A percentile compares a stretch with the other conserved stretches of the same genome.
Evolutionary conservation across 1,140 invertebrate species (phyloP).

Genomic region (Drosophila fuyamai): DNA sequence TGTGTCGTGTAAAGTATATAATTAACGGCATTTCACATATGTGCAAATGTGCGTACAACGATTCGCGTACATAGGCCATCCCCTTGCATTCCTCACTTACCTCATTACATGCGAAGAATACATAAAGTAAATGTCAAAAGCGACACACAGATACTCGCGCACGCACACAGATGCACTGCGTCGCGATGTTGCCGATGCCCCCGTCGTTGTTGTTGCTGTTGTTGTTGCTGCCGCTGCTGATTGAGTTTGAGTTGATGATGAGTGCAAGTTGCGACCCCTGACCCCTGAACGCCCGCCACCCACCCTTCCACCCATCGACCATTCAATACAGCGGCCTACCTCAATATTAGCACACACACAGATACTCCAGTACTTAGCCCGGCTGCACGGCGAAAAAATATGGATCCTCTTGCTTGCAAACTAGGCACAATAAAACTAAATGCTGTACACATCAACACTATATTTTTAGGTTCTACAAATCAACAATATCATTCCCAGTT

Average conservation of each 20-base stretch:
- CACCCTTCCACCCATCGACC: constrained; percentile 2
- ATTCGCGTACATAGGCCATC: constrained; percentile 64
- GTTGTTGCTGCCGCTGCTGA: constrained; percentile 57
- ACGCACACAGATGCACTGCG: constrained; percentile 15
- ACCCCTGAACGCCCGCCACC: constrained; percentile 6
- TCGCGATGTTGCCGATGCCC: constrained; percentile 40
- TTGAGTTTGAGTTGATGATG: constrained; percentile 80
- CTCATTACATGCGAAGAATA: constrained; percentile 76
- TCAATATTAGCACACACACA: constrained; percentile 70
- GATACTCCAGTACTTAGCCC: constrained; percentile 2
- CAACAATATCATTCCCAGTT: too few species aligned
- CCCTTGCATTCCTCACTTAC: constrained; percentile 14
- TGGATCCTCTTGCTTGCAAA: neutral
- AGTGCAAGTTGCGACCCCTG: constrained; percentile 67
- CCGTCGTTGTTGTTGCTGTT: constrained; percentile 16
- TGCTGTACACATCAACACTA: too few species aligned
- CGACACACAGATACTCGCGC: constrained; percentile 60
- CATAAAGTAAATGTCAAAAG: constrained; percentile 83
- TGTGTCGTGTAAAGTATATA: constrained; percentile 74
- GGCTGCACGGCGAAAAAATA: constrained; percentile 4
- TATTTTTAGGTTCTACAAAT: too few species aligned
- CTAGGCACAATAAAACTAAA: too few species aligned
- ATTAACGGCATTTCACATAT: constrained; percentile 72
- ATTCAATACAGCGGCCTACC: constrained; percentile 60
- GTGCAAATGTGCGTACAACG: constrained; percentile 20